A percentile compares a stretch with the other conserved stretches of the same genome.
These are phyloP conservation scores for Nanger granti DNA, from an alignment of 2,113 vertebrate species.

Conservation along the genomic window DNA sequence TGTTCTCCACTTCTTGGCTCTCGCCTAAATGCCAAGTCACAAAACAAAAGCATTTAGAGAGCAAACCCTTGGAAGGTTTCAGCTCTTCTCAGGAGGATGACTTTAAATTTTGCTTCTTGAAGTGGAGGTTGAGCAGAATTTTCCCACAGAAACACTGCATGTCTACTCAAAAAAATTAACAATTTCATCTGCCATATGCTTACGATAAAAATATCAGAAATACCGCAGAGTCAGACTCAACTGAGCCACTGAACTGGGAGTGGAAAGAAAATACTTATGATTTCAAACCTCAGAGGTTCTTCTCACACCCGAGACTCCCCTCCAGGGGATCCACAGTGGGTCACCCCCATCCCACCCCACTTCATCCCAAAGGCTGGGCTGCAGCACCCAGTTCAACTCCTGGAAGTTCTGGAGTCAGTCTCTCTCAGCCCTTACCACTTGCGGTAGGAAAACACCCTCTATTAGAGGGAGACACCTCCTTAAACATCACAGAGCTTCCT, in stretches of 20 bases:
- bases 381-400: not conserved
- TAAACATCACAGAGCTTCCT: not conserved
- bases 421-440: not conserved
- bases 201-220: not conserved
- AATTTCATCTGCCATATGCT: not conserved
- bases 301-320: not conserved
- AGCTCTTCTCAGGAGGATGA: not conserved
- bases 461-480: not conserved
- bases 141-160: not conserved
- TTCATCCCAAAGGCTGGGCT: not conserved
- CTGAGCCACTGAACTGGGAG: not conserved
- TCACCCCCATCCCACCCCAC: not conserved
- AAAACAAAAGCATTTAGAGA: not conserved
- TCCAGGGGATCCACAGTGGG: not conserved
- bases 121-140: not conserved
- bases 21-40: fast-evolving
- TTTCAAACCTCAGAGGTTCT: not conserved
- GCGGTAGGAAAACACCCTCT: not conserved
- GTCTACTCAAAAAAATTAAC: not conserved
- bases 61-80: not conserved
- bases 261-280: not conserved
- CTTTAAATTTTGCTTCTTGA: not conserved
- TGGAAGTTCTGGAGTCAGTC: not conserved
- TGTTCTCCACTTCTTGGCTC: not conserved
- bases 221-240: not conserved